These are phyloP conservation scores for Brachyistius frenatus DNA, from an alignment of 2,113 vertebrate species.

Conservation along the genomic window DNA sequence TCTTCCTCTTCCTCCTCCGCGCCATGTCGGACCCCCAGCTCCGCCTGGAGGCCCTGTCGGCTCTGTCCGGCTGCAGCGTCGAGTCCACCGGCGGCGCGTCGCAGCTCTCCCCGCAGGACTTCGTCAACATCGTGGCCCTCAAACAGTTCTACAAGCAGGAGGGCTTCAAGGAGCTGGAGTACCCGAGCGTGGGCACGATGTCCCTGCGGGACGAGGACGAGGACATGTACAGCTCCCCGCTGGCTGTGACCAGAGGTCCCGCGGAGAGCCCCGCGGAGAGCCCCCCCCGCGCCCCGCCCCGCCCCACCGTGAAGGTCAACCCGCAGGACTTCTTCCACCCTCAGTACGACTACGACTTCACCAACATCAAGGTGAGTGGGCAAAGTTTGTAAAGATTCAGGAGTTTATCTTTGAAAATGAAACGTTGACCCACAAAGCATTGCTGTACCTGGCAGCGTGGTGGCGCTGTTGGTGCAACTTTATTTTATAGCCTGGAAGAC, in stretches of 20 bases:
- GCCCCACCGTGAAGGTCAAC: conserved; percentile 37
- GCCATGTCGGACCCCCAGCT: conserved; percentile 37
- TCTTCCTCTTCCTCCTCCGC: background rate
- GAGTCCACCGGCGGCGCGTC: conserved; percentile 8
- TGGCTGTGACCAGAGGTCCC: background rate
- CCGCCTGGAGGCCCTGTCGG: conserved; percentile 62
- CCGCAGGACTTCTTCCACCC: conserved; percentile 60
- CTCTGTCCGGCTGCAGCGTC: conserved; percentile 56
- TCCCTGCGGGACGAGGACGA: conserved; percentile 49
- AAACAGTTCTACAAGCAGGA: conserved; percentile 71
- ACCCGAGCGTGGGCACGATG: conserved; percentile 55
- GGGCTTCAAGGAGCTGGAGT: conserved; percentile 67
- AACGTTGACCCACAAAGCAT: no score
- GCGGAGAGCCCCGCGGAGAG: background rate
- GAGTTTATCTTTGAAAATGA: background rate
- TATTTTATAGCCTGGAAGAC: no score
- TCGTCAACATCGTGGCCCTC: conserved; percentile 70
- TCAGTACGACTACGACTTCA: conserved; percentile 71
- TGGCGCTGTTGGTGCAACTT: no score
- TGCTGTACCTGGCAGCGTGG: no score
- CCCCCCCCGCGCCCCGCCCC: no score
- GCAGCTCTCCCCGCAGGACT: conserved; percentile 61
- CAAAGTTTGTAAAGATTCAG: no score
- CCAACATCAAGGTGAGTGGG: conserved; percentile 56
- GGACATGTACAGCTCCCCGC: conserved; percentile 64